Base-by-base conservation (phyloP, 2,797 vertebrate species). In the Melanotaenia pygmaea region DNA sequence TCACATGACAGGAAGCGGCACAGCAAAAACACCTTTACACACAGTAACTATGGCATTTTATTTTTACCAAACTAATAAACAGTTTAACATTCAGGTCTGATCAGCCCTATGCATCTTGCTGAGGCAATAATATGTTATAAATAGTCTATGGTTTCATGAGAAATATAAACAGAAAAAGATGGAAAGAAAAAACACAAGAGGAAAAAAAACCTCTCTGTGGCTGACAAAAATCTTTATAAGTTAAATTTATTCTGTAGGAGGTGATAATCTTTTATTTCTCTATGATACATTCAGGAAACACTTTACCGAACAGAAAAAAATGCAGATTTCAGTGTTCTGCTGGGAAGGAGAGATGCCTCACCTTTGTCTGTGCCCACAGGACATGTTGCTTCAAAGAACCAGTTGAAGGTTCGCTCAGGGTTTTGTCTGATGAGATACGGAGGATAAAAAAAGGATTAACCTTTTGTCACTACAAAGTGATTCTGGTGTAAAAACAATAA, bases 341-440 rank as follows among this genome's bases (percentile, higher is more conserved):
- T 35, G 11, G 0, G 6, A 57, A 51, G 8, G 4, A 47, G 24
- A 38, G 11, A 58, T 28, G 71, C 83, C 95, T 94, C 74, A 97
- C 96, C 96, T 86, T 94, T 94, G 81, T 97, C 94, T 83, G 83
- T 88, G 84, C 94, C 89, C 18, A 93, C 82, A 0, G 96, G 96
- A 51, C 92, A 92, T 18, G 93, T 89, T 7, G 94, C 95, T 87
- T 97, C 95, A 56, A 97, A 96, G 88, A 96, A 97, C 91, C 95
- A 95, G 77, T 96, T 93, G 91, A 97, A 97, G 4, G 94, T 89
- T 51, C 80, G 91, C 34, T 95, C 93, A 37, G 96, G 92, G 73
- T 92, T 94, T 93, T 91, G 87, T 88, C 96, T 97, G 89, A 77
- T 69, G 59, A 77, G 11, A 64, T 76, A 61, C 34, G 70, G 22